A percentile compares a stretch with the other conserved stretches of the same genome.
Conservation (phyloP, 1,140 invertebrate genomes). For the Eumaeus atala region DNA sequence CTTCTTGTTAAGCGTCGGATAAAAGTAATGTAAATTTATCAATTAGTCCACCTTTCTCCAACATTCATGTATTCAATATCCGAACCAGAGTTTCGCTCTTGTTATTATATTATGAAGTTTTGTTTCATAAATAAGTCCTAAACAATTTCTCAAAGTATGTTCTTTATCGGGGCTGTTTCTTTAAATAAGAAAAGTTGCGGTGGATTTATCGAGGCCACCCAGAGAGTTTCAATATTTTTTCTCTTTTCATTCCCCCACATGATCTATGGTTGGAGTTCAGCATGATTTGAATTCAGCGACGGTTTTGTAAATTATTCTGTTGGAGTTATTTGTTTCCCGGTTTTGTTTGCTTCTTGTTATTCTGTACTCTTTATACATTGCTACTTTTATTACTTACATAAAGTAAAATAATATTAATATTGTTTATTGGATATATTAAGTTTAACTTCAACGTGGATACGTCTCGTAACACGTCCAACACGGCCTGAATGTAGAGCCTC, state of each 20-base stretch:
- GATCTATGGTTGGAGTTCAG: conserved; percentile 36
- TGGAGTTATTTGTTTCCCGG: not conserved
- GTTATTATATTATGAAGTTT: conserved; percentile 7
- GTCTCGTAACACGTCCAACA: no score
- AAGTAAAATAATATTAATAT: no score
- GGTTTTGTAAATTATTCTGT: conserved; percentile 18
- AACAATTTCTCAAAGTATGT: conserved; percentile 21
- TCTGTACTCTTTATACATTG: no score
- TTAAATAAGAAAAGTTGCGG: conserved; percentile 25
- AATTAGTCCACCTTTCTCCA: no score
- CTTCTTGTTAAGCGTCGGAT: no score
- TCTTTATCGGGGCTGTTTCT: conserved; percentile 29
- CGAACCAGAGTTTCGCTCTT: not conserved
- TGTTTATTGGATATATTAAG: no score
- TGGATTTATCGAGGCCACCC: conserved; percentile 39
- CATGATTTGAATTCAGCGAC: conserved; percentile 40
- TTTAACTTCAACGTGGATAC: no score
- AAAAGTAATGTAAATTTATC: no score
- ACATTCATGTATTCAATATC: not conserved
- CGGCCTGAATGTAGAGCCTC: no score
- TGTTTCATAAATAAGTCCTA: conserved; percentile 14
- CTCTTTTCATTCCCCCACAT: conserved; percentile 25
- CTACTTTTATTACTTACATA: no score
- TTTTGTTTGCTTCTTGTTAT: not conserved
- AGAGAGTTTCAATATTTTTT: conserved; percentile 38